Base-by-base conservation (phyloP, 2,888 invertebrate genomes). In the Oscheius myriophilus region DNA sequence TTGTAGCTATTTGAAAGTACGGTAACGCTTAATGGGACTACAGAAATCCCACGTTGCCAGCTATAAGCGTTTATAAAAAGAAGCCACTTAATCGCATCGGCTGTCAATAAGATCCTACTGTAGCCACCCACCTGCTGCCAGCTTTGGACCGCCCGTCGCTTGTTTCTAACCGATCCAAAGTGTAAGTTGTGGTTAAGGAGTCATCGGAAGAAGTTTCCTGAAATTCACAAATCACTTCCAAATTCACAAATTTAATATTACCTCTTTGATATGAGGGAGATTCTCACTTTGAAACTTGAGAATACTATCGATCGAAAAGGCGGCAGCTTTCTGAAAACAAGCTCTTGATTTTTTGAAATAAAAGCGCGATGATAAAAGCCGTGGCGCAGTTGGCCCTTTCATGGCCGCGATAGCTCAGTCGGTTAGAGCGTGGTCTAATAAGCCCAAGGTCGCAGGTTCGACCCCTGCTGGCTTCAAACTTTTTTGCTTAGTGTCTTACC, bases 371-470 rank as follows among this genome's bases (percentile, higher is more conserved):
- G n/a, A n/a, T n/a, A 52, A n/a, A 52, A 52, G 26, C n/a, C 52
- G 23, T 18, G 52, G 23, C 52, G 52, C 33, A 9, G 9, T 33
- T 6, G 9, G 33, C 33, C 33, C 33, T 6, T 33, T 9, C 21
- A 52, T 12, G n/a, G 18, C 23, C 26, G 23, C 26, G n/a, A 18
- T 23, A 52, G 33, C 33, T 33, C 33, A 33, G 33, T 33, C 33
- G 33, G 33, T 33, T 33, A 33, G 33, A 33, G 33, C 33, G 33
- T 33, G 83, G 83, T 83, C 83, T 83, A 83, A 83, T 82, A 83
- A 83, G 83, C 83, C 83, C 80, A 82, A 82, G 82, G 81, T 83
- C 82, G 78, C 80, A 83, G 83, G 83, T 82, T 82, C 82, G 82
- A 84, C 81, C 82, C 81, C 83, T 82, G 79, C 78, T 81, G 79